phyloP scores from a whole-genome alignment of 2,113 vertebrate species.

The Brienomyrus brachyistius region DNA sequence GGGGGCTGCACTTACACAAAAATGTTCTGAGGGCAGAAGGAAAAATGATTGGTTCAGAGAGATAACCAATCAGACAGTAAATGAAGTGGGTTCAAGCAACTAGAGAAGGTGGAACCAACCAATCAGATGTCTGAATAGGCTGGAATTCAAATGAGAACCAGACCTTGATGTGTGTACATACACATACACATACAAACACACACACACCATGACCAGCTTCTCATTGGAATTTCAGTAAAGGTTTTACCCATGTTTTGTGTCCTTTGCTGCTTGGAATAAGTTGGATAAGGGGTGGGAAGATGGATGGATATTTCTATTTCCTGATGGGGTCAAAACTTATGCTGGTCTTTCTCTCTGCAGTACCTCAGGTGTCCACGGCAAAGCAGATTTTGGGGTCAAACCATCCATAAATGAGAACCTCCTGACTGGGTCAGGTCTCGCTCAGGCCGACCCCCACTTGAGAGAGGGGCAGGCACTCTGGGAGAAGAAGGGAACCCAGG shows the following conservation, averaged over 20 bases:
- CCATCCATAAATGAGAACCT: constrained; percentile 39
- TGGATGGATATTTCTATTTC: not conserved
- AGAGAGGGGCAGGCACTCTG: constrained; percentile 5
- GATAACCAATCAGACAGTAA: too few relatives aligned
- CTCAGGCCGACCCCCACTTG: not conserved
- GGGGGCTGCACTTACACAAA: not conserved
- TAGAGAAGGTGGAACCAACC: too few relatives aligned
- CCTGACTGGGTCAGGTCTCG: constrained; percentile 20
- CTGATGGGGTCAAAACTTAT: not conserved
- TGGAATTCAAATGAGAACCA: too few relatives aligned
- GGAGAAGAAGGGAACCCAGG: not conserved
- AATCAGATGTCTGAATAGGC: too few relatives aligned
- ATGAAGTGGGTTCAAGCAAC: too few relatives aligned
- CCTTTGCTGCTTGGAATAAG: not conserved
- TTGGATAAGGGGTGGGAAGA: not conserved
- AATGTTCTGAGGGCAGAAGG: not conserved
- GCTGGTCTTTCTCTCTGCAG: not conserved
- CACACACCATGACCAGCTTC: not conserved
- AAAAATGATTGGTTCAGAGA: too few relatives aligned
- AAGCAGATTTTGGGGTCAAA: not conserved
- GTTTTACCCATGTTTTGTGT: not conserved
- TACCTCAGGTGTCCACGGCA: not conserved
- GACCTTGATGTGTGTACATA: too few relatives aligned
- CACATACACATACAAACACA: not conserved
- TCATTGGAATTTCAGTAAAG: not conserved